Percentiles rank a stretch among this genome's conserved stretches.
Evolutionary conservation across 2,888 invertebrate genomes (phyloP).

Genomic region (Platerodrilus igneus): DNA sequence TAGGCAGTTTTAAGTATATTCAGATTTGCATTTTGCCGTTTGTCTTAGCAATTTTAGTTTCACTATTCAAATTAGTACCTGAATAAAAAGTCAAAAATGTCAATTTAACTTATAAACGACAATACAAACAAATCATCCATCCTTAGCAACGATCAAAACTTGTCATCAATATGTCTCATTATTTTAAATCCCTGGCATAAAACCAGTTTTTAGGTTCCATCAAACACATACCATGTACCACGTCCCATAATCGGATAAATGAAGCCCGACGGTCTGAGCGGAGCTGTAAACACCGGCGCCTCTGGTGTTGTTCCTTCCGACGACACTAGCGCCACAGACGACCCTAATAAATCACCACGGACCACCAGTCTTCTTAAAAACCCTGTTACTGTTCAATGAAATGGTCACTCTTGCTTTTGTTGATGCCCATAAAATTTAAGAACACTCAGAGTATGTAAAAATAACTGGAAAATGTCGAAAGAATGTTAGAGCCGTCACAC

Average conservation of each 20-base stretch:
- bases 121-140: too few species aligned
- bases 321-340: constrained; percentile 34
- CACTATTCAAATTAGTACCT: too few species aligned
- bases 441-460: too few species aligned
- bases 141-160: constrained; percentile 4
- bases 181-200: constrained; percentile 10
- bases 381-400: too few species aligned
- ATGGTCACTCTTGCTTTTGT: constrained; percentile 1
- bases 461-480: too few species aligned
- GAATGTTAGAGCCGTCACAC: too few species aligned
- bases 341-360: constrained; percentile 36
- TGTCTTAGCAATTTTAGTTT: too few species aligned
- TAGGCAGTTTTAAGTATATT: too few species aligned
- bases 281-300: constrained; percentile 36
- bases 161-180: constrained; percentile 8
- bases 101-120: too few species aligned
- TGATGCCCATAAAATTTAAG: too few species aligned
- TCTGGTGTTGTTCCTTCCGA: constrained; percentile 32
- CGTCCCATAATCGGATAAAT: constrained; percentile 19
- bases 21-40: too few species aligned
- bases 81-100: too few species aligned
- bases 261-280: constrained; percentile 18
- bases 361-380: constrained; percentile 6
- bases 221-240: not conserved
- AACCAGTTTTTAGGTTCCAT: constrained; percentile 8